phyloP scores from a whole-genome alignment of 2,797 vertebrate genomes.

The Mormyrops attenuatus region DNA sequence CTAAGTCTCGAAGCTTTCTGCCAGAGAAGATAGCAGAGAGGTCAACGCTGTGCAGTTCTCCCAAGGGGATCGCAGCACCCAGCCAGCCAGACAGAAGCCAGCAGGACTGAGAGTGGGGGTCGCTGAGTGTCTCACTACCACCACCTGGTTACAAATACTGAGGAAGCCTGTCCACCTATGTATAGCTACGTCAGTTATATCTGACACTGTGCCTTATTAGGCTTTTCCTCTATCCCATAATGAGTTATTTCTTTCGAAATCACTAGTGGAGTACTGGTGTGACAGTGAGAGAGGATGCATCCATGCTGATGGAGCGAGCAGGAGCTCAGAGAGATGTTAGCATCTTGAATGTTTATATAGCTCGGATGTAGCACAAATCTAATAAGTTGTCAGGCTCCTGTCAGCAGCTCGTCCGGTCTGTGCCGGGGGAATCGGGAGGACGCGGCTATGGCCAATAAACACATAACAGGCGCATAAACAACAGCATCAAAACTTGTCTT shows the following conservation, averaged over 20 bases:
- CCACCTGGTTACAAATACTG: neutral
- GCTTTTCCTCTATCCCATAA: neutral
- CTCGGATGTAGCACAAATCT: conserved; percentile 5
- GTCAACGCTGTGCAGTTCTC: neutral
- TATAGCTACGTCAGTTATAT: neutral
- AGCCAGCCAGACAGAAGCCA: neutral
- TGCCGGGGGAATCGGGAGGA: neutral
- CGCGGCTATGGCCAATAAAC: conserved; percentile 2
- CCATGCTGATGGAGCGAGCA: neutral
- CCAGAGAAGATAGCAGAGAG: too few species aligned
- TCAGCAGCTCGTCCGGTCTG: neutral
- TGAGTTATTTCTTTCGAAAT: neutral
- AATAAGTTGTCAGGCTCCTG: conserved; percentile 6
- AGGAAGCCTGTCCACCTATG: neutral
- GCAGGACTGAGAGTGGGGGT: neutral
- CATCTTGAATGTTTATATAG: conserved; percentile 12
- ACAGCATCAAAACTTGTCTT: neutral
- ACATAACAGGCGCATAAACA: neutral
- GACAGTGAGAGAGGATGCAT: neutral
- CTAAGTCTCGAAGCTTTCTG: neutral
- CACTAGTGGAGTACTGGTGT: neutral
- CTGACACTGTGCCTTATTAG: neutral
- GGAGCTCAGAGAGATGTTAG: neutral
- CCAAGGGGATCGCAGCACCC: neutral
- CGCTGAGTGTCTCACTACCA: neutral